These are phyloP conservation scores for Drosophila ezoana DNA, from an alignment of 2,888 invertebrate species.

Conservation along the genomic window DNA sequence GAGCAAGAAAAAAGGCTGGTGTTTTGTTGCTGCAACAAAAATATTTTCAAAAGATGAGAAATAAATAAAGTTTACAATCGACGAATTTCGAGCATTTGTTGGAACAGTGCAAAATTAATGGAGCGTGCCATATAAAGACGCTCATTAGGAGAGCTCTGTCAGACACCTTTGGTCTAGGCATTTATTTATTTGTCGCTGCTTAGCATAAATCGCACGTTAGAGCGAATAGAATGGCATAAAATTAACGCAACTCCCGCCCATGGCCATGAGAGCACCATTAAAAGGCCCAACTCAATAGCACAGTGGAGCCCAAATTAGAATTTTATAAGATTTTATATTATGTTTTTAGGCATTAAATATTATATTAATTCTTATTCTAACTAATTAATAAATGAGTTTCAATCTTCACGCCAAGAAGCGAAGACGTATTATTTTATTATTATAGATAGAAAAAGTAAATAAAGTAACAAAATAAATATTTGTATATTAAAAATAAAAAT, in stretches of 20 bases:
- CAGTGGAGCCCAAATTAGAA: constrained; percentile 30
- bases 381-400: no score
- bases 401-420: no score
- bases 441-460: no score
- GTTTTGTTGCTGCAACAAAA: neutral
- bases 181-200: constrained; percentile 75
- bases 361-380: no score
- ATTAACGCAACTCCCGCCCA: constrained; percentile 62
- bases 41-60: constrained; percentile 7
- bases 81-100: no score
- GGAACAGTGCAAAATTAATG: constrained; percentile 27
- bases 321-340: no score
- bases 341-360: no score
- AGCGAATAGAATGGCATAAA: constrained; percentile 75
- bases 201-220: constrained; percentile 78
- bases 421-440: no score
- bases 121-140: constrained; percentile 48
- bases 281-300: constrained; percentile 33
- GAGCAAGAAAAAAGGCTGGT: neutral
- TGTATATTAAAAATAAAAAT: no score
- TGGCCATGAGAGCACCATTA: constrained; percentile 38
- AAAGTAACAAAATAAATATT: no score
- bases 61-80: constrained; percentile 5
- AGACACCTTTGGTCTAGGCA: constrained; percentile 66
- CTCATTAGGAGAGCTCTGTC: constrained; percentile 49